Evolutionary conservation across 2,797 vertebrate species (phyloP).

Genomic region (Hoplostethus atlanticus): DNA sequence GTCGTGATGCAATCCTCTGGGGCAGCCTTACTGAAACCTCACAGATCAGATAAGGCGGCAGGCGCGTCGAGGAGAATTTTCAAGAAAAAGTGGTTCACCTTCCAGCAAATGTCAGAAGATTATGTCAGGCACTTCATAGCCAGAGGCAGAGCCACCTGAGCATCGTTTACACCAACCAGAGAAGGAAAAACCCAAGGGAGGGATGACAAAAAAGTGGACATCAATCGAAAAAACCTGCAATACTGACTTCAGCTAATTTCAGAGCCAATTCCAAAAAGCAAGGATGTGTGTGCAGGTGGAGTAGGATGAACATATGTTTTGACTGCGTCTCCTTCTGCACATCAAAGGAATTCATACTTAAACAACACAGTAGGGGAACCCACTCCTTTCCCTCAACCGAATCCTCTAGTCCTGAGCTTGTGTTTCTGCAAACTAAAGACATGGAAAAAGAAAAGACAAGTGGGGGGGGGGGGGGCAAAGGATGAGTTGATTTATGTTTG

Average conservation of each 20-base stretch:
- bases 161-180: too few relatives aligned
- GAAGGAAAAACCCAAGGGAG: too few relatives aligned
- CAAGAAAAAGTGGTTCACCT: too few relatives aligned
- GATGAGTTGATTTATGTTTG: neutral
- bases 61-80: too few relatives aligned
- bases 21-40: neutral
- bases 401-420: constrained; percentile 45
- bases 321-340: constrained; percentile 20
- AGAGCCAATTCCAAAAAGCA: constrained; percentile 6
- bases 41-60: too few relatives aligned
- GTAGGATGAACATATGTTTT: neutral
- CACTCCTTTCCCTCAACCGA: constrained; percentile 52
- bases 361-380: constrained; percentile 50
- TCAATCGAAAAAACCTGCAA: neutral
- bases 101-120: too few relatives aligned
- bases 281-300: neutral
- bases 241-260: constrained; percentile 28
- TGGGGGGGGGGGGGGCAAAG: neutral
- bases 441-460: neutral
- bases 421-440: constrained; percentile 35
- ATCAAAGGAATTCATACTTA: constrained; percentile 55
- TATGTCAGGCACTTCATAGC: too few relatives aligned
- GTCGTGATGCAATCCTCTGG: neutral
- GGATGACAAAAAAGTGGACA: too few relatives aligned
- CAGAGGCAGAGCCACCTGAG: too few relatives aligned